Percentiles rank a stretch among this genome's conserved stretches.
phyloP scores from a whole-genome alignment of 1,140 invertebrate species.

The Lutraria rhynchaena region DNA sequence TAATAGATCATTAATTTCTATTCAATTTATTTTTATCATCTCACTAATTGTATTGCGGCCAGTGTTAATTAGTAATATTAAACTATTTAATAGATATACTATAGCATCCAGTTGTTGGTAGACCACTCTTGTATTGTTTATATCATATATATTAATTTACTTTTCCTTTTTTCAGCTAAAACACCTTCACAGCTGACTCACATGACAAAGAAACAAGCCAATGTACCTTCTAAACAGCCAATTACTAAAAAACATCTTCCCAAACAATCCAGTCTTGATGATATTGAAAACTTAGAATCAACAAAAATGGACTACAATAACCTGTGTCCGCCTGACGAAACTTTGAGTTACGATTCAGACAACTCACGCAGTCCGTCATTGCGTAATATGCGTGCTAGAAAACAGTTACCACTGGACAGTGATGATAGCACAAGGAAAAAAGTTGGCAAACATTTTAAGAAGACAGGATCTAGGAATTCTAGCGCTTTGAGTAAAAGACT shows the following conservation, averaged over 20 bases:
- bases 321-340: not conserved
- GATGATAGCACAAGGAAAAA: not conserved
- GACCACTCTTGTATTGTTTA: too few relatives aligned
- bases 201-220: slow-evolving; percentile 12
- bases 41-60: not conserved
- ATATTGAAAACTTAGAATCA: slow-evolving; percentile 2
- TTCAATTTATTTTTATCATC: not conserved
- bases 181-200: slow-evolving; percentile 8
- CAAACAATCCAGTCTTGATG: slow-evolving; percentile 17
- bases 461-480: not conserved
- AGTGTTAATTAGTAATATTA: not conserved
- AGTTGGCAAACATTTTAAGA: slow-evolving; percentile 26
- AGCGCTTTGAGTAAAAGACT: not conserved
- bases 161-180: slow-evolving; percentile 1
- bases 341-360: not conserved
- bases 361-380: not conserved
- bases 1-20: not conserved
- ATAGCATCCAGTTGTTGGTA: not conserved
- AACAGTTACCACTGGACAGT: not conserved
- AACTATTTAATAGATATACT: not conserved
- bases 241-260: not conserved
- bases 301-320: not conserved
- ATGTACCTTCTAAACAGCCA: not conserved
- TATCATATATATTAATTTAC: not conserved
- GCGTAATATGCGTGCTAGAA: not conserved